phyloP scores from a whole-genome alignment of 53 echinoderm and acorn worm species.

The Henricia sp. region DNA sequence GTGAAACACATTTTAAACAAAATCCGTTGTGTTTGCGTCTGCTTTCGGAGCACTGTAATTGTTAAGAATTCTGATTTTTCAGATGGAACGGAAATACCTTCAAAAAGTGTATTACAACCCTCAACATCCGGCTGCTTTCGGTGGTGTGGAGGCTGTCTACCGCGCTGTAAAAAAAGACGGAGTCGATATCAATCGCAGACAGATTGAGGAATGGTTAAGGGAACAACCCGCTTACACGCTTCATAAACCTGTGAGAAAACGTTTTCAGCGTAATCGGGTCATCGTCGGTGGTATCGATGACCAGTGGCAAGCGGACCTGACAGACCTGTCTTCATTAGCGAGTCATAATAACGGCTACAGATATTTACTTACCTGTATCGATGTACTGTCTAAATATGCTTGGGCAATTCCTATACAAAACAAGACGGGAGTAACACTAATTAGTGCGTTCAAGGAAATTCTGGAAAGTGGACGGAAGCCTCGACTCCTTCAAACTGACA shows the following conservation, averaged over 20 bases:
- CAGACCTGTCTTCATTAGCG: slow-evolving; percentile 16
- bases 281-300: slow-evolving; percentile 42
- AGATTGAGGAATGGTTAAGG: too few relatives aligned
- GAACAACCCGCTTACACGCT: too few relatives aligned
- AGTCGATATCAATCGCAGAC: slow-evolving; percentile 3
- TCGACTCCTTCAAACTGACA: too few relatives aligned
- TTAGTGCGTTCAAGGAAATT: slow-evolving; percentile 11
- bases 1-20: background rate
- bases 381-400: too few relatives aligned
- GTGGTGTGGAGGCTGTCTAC: slow-evolving; percentile 34
- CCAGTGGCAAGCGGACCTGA: too few relatives aligned
- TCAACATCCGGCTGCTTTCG: slow-evolving; percentile 25
- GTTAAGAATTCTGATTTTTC: slow-evolving; percentile 2
- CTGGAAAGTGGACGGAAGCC: background rate
- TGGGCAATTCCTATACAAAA: slow-evolving; percentile 33
- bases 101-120: slow-evolving; percentile 33
- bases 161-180: slow-evolving; percentile 19
- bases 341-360: too few relatives aligned
- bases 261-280: slow-evolving; percentile 59
- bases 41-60: slow-evolving; percentile 50
- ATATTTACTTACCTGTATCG: too few relatives aligned
- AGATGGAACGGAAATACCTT: slow-evolving; percentile 1
- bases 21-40: slow-evolving; percentile 40
- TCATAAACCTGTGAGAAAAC: slow-evolving; percentile 15
- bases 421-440: background rate